Conservation (phyloP, 1,140 invertebrate species). For the Caenorhabditis latens region DNA sequence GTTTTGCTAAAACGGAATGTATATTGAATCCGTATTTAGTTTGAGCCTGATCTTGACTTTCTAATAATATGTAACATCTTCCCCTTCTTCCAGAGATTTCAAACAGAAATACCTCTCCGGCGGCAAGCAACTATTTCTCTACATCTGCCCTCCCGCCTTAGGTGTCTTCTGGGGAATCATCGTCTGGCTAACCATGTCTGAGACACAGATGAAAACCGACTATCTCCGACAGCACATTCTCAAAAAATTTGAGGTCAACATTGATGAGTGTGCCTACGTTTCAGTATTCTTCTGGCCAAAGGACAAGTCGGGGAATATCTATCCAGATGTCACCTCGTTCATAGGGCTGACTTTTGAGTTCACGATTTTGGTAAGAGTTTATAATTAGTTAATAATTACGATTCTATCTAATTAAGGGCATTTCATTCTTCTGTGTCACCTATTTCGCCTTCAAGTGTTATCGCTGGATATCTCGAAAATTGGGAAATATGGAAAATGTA, state of each 20-base stretch:
- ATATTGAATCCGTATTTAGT: too few species aligned
- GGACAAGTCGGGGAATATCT: neutral
- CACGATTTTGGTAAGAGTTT: too few species aligned
- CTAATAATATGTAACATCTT: too few species aligned
- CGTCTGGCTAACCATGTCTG: too few species aligned
- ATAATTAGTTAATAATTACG: too few species aligned
- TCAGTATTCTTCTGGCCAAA: neutral
- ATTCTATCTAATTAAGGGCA: neutral
- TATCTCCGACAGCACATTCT: neutral
- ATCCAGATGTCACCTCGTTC: neutral
- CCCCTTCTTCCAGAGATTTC: neutral
- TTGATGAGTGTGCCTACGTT: neutral
- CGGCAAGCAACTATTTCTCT: too few species aligned
- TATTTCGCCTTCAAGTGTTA: neutral
- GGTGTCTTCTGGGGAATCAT: too few species aligned
- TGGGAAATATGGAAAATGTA: neutral
- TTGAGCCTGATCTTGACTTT: too few species aligned
- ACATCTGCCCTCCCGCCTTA: too few species aligned
- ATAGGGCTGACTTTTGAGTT: neutral
- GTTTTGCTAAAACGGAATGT: too few species aligned
- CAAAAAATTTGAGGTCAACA: neutral
- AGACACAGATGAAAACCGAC: neutral
- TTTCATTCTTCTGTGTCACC: neutral
- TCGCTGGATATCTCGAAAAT: neutral
- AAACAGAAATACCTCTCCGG: neutral